phyloP scores from a whole-genome alignment of 2,888 invertebrate genomes.

The Xanthia icteritia region DNA sequence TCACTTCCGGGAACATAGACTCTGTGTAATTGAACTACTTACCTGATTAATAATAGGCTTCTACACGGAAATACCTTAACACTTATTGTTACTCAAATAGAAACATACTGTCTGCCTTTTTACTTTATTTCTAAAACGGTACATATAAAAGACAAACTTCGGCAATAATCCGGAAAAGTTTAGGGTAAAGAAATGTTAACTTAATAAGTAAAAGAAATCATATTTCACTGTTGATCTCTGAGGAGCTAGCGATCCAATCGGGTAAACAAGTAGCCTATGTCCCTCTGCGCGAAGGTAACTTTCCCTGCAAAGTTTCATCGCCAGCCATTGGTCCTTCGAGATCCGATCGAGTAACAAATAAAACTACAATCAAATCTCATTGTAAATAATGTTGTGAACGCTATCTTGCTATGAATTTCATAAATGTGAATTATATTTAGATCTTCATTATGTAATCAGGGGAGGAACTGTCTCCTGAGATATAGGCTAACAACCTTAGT shows the following conservation, averaged over 20 bases:
- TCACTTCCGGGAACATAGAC: background rate
- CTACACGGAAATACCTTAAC: background rate
- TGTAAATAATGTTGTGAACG: slow-evolving; percentile 39
- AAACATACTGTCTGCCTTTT: background rate
- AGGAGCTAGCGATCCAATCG: slow-evolving; percentile 61
- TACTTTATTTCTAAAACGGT: slow-evolving; percentile 7
- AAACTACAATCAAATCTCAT: slow-evolving; percentile 63
- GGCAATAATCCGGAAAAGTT: slow-evolving; percentile 42
- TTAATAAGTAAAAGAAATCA: slow-evolving; percentile 61
- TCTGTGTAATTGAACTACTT: background rate
- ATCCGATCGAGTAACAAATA: slow-evolving; percentile 60
- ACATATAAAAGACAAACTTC: slow-evolving; percentile 25
- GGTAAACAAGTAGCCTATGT: slow-evolving; percentile 61
- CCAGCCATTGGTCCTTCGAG: slow-evolving; percentile 51
- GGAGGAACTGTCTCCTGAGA: background rate
- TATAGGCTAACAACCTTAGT: background rate
- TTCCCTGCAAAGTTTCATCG: slow-evolving; percentile 61
- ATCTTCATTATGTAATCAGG: slow-evolving; percentile 22
- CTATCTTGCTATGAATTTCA: slow-evolving; percentile 21
- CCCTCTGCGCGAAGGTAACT: slow-evolving; percentile 59
- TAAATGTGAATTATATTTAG: slow-evolving; percentile 1
- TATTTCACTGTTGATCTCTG: slow-evolving; percentile 57
- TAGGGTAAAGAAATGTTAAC: slow-evolving; percentile 47
- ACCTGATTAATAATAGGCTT: too few species aligned
- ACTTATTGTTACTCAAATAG: background rate